Percentiles rank a stretch among this genome's conserved stretches.
Evolutionary conservation across 2,797 vertebrate genomes (phyloP).

Genomic region (Pangasius krempfi): DNA sequence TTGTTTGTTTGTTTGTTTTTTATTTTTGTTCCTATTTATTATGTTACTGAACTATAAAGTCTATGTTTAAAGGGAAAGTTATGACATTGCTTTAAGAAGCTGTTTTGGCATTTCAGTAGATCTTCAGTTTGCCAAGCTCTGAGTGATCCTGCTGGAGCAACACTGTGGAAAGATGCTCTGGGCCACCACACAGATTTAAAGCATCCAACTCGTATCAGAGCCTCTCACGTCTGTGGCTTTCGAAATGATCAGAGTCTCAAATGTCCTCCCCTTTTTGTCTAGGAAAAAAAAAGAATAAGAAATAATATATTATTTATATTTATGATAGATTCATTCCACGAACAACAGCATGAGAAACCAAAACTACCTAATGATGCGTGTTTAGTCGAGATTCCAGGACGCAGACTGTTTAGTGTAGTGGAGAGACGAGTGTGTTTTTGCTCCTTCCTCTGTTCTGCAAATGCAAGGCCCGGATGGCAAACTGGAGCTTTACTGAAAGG

Average conservation of each 20-base stretch:
- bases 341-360: constrained; percentile 64
- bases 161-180: constrained; percentile 38
- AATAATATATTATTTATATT: constrained; percentile 76
- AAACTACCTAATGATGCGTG: constrained; percentile 69
- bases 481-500: constrained; percentile 80
- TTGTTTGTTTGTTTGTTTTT: constrained; percentile 36
- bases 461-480: constrained; percentile 62
- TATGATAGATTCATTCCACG: constrained; percentile 69
- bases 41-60: constrained; percentile 90
- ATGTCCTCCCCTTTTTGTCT: constrained; percentile 44
- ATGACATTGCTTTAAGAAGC: constrained; percentile 83
- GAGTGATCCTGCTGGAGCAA: constrained; percentile 51
- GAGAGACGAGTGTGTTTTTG: constrained; percentile 11
- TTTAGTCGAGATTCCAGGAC: constrained; percentile 55
- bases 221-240: constrained; percentile 39
- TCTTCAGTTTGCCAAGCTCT: constrained; percentile 83
- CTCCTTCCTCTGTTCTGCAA: constrained; percentile 7
- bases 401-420: constrained; percentile 43
- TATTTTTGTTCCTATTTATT: constrained; percentile 91
- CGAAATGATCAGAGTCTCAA: constrained; percentile 55
- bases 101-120: constrained; percentile 84
- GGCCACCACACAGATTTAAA: not conserved
- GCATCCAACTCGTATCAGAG: constrained; percentile 37
- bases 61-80: constrained; percentile 93
- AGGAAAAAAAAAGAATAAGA: constrained; percentile 44